Percentiles rank a stretch among this genome's conserved stretches.
Evolutionary conservation across 2,888 invertebrate genomes (phyloP).

Genomic region (Ectemnius cavifrons): DNA sequence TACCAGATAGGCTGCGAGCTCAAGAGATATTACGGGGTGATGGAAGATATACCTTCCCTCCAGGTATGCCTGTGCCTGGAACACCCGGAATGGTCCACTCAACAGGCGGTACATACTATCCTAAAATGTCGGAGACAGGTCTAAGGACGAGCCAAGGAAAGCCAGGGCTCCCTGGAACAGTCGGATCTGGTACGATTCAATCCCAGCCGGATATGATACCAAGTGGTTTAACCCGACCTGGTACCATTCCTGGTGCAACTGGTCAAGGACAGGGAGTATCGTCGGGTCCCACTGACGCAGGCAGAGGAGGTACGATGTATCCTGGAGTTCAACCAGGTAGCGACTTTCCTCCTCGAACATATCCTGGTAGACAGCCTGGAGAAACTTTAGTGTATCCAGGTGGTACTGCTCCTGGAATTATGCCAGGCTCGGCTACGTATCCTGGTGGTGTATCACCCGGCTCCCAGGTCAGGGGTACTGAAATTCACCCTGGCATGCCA

Average conservation of each 20-base stretch:
- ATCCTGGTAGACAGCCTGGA: constrained; percentile 34
- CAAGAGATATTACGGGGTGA: not conserved
- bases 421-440: constrained; percentile 17
- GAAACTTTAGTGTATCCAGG: not conserved
- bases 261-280: not conserved
- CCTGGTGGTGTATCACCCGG: constrained; percentile 39
- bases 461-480: constrained; percentile 35
- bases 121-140: too few species aligned
- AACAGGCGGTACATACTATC: too few species aligned
- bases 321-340: not conserved
- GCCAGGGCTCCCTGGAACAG: not conserved
- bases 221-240: constrained; percentile 16
- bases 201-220: not conserved
- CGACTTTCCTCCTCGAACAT: not conserved
- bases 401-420: not conserved
- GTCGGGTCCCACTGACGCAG: too few species aligned
- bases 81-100: too few species aligned
- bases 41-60: not conserved
- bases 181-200: not conserved
- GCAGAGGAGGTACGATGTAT: not conserved
- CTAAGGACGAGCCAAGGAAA: not conserved
- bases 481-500: not conserved
- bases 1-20: constrained; percentile 27
- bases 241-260: not conserved
- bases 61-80: too few species aligned